phyloP scores from a whole-genome alignment of 2,888 invertebrate genomes.

The Spodoptera picta region DNA sequence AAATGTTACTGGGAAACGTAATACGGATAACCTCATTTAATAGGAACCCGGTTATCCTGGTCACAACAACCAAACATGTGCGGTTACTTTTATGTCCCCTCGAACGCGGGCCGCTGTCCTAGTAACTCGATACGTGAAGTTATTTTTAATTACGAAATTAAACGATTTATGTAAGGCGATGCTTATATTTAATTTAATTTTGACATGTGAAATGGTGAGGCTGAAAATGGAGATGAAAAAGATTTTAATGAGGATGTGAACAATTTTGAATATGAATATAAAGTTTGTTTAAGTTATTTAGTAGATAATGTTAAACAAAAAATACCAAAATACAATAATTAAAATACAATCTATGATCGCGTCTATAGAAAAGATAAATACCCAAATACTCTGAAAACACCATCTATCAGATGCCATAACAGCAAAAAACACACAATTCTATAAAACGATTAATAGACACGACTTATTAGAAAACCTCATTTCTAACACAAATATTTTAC shows the following conservation, averaged over 20 bases:
- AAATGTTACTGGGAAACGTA: constrained; percentile 67
- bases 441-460: too few species aligned
- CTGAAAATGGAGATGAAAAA: constrained; percentile 6
- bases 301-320: too few species aligned
- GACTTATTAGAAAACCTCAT: too few species aligned
- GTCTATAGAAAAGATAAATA: too few species aligned
- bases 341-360: too few species aligned
- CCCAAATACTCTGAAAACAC: too few species aligned
- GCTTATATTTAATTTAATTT: constrained; percentile 29
- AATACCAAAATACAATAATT: too few species aligned
- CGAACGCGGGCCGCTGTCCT: constrained; percentile 34
- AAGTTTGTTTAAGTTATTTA: too few species aligned
- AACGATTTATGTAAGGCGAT: constrained; percentile 40
- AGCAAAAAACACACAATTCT: too few species aligned
- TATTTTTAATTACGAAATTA: constrained; percentile 45
- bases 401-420: too few species aligned
- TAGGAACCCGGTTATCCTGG: constrained; percentile 76
- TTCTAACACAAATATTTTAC: constrained; percentile 5
- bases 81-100: constrained; percentile 43
- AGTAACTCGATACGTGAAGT: constrained; percentile 40
- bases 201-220: constrained; percentile 11
- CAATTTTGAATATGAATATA: too few species aligned
- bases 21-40: constrained; percentile 71
- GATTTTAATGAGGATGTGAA: background rate
- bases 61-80: constrained; percentile 54